A percentile compares a stretch with the other conserved stretches of the same genome.
Evolutionary conservation across 2,113 vertebrate genomes (phyloP).

Genomic region (Sisor rabdophorus): DNA sequence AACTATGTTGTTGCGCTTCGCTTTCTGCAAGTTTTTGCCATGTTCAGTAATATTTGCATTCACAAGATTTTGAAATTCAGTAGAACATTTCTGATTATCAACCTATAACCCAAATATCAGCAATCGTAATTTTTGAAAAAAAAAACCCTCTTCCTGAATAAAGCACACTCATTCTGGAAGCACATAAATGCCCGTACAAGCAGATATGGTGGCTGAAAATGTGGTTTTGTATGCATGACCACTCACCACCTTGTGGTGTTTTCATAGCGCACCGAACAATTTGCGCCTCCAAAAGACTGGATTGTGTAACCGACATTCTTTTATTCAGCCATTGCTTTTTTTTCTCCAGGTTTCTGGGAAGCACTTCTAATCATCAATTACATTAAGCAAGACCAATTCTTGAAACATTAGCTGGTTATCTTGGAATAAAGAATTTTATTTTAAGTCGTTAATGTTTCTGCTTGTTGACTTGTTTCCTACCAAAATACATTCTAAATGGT

Average conservation of each 20-base stretch:
- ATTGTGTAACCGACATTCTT: conserved; percentile 18
- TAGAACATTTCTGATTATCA: not conserved
- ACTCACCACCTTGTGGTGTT: not conserved
- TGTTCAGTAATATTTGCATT: not conserved
- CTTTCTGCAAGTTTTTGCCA: conserved; percentile 9
- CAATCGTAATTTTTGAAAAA: not conserved
- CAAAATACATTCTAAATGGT: conserved; percentile 7
- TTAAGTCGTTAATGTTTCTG: conserved; percentile 26
- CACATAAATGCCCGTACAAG: not conserved
- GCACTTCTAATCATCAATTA: conserved; percentile 25
- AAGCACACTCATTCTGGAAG: not conserved
- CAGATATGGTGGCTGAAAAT: not conserved
- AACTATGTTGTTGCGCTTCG: conserved; percentile 46
- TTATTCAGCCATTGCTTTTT: conserved; percentile 25
- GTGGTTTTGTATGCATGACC: conserved; percentile 16
- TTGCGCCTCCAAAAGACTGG: conserved; percentile 3
- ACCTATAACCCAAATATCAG: not conserved
- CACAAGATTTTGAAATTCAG: not conserved
- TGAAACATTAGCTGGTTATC: conserved; percentile 45
- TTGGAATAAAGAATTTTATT: conserved; percentile 46
- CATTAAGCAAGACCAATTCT: conserved; percentile 43
- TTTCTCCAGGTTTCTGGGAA: conserved; percentile 28
- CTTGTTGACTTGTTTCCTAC: conserved; percentile 3
- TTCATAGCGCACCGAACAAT: conserved; percentile 2
- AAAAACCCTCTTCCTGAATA: not conserved